A percentile compares a stretch with the other conserved stretches of the same genome.
phyloP scores from a whole-genome alignment of 2,888 invertebrate species.

The Philereme vetulata region DNA sequence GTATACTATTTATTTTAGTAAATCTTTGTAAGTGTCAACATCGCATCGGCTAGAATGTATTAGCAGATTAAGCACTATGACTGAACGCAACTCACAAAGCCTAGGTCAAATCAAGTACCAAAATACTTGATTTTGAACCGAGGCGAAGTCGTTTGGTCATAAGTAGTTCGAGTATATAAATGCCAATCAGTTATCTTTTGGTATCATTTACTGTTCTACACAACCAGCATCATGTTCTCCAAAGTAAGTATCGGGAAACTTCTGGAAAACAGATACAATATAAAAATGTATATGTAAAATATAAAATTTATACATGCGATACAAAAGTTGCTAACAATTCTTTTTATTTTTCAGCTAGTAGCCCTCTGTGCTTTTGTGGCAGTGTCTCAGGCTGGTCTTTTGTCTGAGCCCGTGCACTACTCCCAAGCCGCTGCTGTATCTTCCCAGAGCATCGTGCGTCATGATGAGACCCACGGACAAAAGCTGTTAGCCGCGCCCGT shows the following conservation, averaged over 20 bases:
- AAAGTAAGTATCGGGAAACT: conserved; percentile 53
- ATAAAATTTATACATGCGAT: background rate
- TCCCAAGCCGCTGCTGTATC: conserved; percentile 61
- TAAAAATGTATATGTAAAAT: background rate
- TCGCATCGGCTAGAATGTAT: too few relatives aligned
- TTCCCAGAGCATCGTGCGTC: conserved; percentile 66
- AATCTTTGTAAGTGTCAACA: too few relatives aligned
- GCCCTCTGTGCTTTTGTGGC: conserved; percentile 45
- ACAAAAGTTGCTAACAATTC: background rate
- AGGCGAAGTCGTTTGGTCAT: conserved; percentile 52
- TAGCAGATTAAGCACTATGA: too few relatives aligned
- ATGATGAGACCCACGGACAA: conserved; percentile 58
- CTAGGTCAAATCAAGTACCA: conserved; percentile 27
- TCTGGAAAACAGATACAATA: background rate
- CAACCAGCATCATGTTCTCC: conserved; percentile 60
- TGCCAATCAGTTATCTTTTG: conserved; percentile 28
- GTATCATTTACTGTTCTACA: conserved; percentile 49
- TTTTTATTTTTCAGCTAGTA: conserved; percentile 49
- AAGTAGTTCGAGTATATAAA: conserved; percentile 48
- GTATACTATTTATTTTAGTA: background rate
- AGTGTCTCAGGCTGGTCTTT: conserved; percentile 51
- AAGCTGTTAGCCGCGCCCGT: conserved; percentile 40
- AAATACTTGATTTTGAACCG: conserved; percentile 43
- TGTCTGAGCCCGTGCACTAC: conserved; percentile 64
- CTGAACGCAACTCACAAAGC: conserved; percentile 3